These are phyloP conservation scores for Notoglanidium macrostoma DNA, from an alignment of 2,797 vertebrate genomes.

Conservation along the genomic window DNA sequence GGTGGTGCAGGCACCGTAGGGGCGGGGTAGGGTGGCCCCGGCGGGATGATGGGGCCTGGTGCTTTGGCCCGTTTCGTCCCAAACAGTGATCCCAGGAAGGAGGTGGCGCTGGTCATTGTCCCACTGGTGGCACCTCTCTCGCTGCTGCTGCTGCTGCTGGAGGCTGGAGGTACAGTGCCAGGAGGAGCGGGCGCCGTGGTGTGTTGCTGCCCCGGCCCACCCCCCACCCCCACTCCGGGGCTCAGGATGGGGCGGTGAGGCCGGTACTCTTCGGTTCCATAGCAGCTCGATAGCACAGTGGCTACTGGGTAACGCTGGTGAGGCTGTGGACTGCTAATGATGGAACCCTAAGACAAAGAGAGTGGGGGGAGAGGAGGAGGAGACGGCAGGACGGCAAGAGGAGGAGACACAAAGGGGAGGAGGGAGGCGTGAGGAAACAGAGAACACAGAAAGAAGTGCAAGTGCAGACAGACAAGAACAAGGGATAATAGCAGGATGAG, in stretches of 20 bases:
- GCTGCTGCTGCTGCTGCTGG: conserved; percentile 77
- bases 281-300: conserved; percentile 69
- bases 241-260: conserved; percentile 83
- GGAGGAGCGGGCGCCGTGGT: conserved; percentile 70
- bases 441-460: conserved; percentile 2
- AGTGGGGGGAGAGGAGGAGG: conserved; percentile 53
- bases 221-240: conserved; percentile 83
- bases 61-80: conserved; percentile 81
- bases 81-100: conserved; percentile 87
- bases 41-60: conserved; percentile 76
- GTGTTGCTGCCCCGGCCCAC: conserved; percentile 87
- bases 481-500: conserved; percentile 17
- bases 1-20: conserved; percentile 72
- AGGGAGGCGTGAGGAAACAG: conserved; percentile 25
- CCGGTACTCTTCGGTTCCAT: conserved; percentile 74
- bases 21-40: conserved; percentile 76
- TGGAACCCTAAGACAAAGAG: conserved; percentile 81
- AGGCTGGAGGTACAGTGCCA: conserved; percentile 64
- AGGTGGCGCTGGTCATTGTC: conserved; percentile 69
- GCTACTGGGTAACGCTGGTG: conserved; percentile 84
- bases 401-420: conserved; percentile 26
- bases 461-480: conserved; percentile 11
- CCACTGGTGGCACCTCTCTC: conserved; percentile 77
- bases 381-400: conserved; percentile 26
- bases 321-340: conserved; percentile 89